Conservation (phyloP, 2,888 invertebrate genomes). For the Bellardia pandia region DNA sequence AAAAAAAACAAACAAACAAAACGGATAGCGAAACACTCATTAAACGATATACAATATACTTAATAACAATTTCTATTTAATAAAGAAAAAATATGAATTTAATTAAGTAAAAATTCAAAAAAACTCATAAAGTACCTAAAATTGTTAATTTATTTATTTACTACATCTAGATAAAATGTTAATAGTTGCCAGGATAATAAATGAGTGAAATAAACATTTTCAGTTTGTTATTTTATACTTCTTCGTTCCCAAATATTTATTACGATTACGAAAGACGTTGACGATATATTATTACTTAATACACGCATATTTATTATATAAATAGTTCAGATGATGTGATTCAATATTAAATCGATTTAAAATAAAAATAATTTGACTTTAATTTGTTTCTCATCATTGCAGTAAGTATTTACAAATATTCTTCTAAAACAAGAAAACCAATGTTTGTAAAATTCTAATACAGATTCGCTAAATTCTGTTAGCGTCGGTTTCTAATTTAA, state of each 20-base stretch:
- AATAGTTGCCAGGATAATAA: constrained; percentile 61
- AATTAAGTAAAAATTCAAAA: constrained; percentile 45
- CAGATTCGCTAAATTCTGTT: too few species aligned
- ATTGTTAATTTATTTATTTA: constrained; percentile 10
- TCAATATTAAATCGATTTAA: constrained; percentile 51
- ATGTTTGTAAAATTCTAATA: too few species aligned
- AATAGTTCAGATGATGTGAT: constrained; percentile 56
- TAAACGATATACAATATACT: constrained; percentile 41
- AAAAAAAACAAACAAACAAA: constrained; percentile 20
- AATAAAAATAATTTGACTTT: neutral
- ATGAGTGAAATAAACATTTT: constrained; percentile 22
- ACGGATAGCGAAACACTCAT: constrained; percentile 39
- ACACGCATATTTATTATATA: constrained; percentile 64
- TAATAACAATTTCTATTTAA: constrained; percentile 53
- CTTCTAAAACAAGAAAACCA: too few species aligned
- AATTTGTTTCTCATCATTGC: too few species aligned
- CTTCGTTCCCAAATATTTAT: constrained; percentile 20
- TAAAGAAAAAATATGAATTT: constrained; percentile 40
- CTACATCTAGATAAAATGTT: neutral
- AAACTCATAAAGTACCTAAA: neutral
- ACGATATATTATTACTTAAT: constrained; percentile 19
- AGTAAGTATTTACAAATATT: too few species aligned
- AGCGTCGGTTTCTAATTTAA: too few species aligned
- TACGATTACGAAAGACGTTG: constrained; percentile 32
- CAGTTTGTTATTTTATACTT: constrained; percentile 12